A percentile compares a stretch with the other conserved stretches of the same genome.
Conservation (phyloP, 2,113 vertebrate genomes). For the Mustelus asterias region DNA sequence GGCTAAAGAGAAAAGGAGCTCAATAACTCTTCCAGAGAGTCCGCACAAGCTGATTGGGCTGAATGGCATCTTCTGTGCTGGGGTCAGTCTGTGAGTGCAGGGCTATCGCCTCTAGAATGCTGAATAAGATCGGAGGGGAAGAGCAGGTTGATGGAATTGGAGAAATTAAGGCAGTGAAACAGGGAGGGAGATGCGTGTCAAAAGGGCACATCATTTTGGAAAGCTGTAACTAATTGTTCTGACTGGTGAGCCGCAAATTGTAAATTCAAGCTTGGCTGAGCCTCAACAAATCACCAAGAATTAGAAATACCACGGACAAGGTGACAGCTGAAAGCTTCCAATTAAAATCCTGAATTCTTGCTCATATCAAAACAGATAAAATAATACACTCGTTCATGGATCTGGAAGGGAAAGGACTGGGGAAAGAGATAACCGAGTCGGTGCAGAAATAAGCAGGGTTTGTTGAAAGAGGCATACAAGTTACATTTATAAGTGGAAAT, state of each 20-base stretch:
- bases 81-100: background rate
- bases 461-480: background rate
- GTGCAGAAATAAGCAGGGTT: background rate
- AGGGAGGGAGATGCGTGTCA: background rate
- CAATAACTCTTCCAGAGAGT: background rate
- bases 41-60: background rate
- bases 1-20: background rate
- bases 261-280: slow-evolving; percentile 3
- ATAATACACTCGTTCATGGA: background rate
- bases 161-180: background rate
- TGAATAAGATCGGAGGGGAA: background rate
- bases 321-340: background rate
- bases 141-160: background rate
- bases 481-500: background rate
- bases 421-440: background rate
- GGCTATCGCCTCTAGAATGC: background rate
- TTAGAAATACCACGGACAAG: background rate
- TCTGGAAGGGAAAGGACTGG: background rate
- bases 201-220: background rate
- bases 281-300: background rate
- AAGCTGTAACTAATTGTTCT: slow-evolving; percentile 1
- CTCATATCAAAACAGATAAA: background rate
- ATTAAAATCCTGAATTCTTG: background rate
- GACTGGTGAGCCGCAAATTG: background rate
- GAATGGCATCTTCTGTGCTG: too few species aligned